phyloP scores from a whole-genome alignment of 2,113 vertebrate species.

The Loxodonta africana region DNA sequence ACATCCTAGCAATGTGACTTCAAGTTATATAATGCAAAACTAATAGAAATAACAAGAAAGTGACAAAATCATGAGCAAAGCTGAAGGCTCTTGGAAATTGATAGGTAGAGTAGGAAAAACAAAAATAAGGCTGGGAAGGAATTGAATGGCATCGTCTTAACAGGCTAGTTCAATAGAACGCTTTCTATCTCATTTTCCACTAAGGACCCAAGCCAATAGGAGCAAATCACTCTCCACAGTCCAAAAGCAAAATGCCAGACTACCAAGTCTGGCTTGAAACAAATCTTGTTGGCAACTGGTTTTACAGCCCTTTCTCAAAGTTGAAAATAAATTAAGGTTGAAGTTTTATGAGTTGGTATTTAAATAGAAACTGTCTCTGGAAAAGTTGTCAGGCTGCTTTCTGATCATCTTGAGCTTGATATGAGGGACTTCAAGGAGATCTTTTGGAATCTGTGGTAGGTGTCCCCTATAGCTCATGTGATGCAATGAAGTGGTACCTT shows the following conservation, averaged over 20 bases:
- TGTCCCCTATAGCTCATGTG: neutral
- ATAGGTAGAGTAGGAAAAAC: neutral
- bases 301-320: neutral
- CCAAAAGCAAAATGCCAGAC: neutral
- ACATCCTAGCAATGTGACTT: neutral
- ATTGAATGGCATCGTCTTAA: neutral
- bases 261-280: neutral
- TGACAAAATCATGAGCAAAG: neutral
- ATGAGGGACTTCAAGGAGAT: neutral
- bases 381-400: neutral
- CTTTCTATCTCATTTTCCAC: neutral
- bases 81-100: conserved; percentile 9
- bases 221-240: neutral
- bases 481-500: neutral
- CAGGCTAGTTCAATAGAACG: neutral
- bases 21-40: neutral
- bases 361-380: neutral
- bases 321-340: neutral
- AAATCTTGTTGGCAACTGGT: neutral
- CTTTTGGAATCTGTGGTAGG: neutral
- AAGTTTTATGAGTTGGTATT: neutral
- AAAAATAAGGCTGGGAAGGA: neutral
- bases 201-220: neutral
- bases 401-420: neutral
- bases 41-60: neutral